Evolutionary conservation across 92 coral and sea anemone genomes (phyloP), one percentile per base, ranked within the genome.

Genomic region (Umimayanthus chanpuru): DNA sequence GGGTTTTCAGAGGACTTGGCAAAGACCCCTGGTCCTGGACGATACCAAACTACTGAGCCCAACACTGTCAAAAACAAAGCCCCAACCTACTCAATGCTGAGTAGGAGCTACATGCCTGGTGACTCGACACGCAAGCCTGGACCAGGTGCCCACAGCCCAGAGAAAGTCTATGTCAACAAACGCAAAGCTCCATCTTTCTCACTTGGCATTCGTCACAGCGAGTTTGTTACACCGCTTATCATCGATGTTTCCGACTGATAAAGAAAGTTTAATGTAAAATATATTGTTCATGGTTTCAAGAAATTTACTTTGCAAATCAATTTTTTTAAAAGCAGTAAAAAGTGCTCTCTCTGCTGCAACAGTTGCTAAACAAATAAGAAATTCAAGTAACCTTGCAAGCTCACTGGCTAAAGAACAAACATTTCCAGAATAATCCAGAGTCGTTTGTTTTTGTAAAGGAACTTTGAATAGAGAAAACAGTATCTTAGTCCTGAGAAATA

Each of bases 121-220:
- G 99, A 97, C 79, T 89, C 96, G 29, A 97, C 99, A 29, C 81
- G 88, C 88, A 97, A 97, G 81, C 99, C 99, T 65, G 99, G 99
- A 8, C 99, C 99, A n/a, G 99, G 99, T n/a, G 98, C 98, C 15
- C 98, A 97, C 95, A 95, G 99, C 90, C 99, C 99, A 79, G 99
- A 97, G 94, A 94, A 97, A 80, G 98, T 95, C 47, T 88, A 86
- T 40, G 91, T 91, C 76, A 97, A 91, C 90, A 97, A 95, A 88
- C 68, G 81, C 5, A 71, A 55, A 11, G 95, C 96, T 20, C 97
- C 99, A 1, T 86, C 94, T 4, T 91, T 89, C 84, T 97, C 98
- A 71, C 95, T 97, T 85, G 99, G 99, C 70, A 97, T 97, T 36
- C 94, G 98, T 38, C 99, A 97, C 90, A 95, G 98, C 40, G 98